These are phyloP conservation scores for Basileuterus tristriatus DNA, from an alignment of 2,797 vertebrate genomes.

Conservation along the genomic window DNA sequence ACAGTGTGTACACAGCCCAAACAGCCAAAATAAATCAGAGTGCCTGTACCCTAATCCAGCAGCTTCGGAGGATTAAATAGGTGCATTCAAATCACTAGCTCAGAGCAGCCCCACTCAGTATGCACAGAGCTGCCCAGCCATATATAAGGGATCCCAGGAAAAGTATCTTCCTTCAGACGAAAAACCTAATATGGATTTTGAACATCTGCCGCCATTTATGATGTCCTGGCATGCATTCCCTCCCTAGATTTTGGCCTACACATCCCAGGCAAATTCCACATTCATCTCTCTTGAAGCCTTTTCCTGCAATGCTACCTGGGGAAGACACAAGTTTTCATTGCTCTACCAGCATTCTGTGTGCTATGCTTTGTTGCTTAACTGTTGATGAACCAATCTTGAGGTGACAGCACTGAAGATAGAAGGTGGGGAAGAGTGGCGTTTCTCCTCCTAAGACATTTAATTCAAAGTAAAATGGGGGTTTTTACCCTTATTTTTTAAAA, in stretches of 20 bases:
- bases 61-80: slow-evolving; percentile 73
- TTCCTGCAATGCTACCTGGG: not conserved
- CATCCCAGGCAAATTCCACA: not conserved
- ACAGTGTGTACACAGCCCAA: slow-evolving; percentile 70
- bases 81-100: slow-evolving; percentile 72
- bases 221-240: not conserved
- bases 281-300: not conserved
- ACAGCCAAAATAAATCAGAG: slow-evolving; percentile 77
- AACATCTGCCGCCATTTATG: not conserved
- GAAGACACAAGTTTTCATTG: not conserved
- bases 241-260: not conserved
- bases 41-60: slow-evolving; percentile 66
- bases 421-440: not conserved
- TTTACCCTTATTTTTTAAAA: not conserved
- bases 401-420: not conserved
- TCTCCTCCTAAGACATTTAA: not conserved
- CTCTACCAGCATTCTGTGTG: not conserved
- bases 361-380: not conserved
- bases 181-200: not conserved
- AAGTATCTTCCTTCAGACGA: not conserved
- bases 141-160: not conserved
- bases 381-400: not conserved
- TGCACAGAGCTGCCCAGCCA: not conserved
- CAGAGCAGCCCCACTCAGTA: slow-evolving; percentile 23
- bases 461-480: not conserved